Evolutionary conservation across 2,888 invertebrate genomes (phyloP).

Genomic region (Dasypolia templi): DNA sequence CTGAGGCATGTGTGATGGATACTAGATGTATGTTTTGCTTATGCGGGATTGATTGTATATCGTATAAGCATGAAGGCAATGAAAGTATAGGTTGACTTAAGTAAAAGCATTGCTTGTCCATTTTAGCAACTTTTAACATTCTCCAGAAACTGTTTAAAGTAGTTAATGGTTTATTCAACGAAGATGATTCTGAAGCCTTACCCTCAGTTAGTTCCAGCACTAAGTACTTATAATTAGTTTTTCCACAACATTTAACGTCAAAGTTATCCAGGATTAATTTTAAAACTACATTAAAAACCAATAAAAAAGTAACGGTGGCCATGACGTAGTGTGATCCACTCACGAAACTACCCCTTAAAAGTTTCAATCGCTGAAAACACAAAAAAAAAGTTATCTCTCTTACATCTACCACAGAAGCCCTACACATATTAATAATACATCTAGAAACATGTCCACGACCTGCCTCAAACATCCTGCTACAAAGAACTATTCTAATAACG

Average conservation of each 20-base stretch:
- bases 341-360: neutral
- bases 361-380: neutral
- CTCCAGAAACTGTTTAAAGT: neutral
- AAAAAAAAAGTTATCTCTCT: neutral
- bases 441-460: constrained; percentile 4
- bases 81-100: neutral
- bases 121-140: neutral
- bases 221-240: neutral
- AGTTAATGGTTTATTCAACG: neutral
- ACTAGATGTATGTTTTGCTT: constrained; percentile 21
- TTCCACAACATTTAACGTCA: neutral
- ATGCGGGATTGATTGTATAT: constrained; percentile 1
- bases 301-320: neutral
- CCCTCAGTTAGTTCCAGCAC: no score
- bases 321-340: neutral
- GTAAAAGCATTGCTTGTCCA: neutral
- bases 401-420: neutral
- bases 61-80: neutral
- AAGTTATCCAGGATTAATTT: neutral
- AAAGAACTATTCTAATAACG: constrained; percentile 46
- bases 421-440: neutral
- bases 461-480: constrained; percentile 18
- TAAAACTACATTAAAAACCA: neutral
- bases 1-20: neutral
- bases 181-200: neutral